phyloP scores from a whole-genome alignment of 2,888 invertebrate species.

The Dione vanillae region DNA sequence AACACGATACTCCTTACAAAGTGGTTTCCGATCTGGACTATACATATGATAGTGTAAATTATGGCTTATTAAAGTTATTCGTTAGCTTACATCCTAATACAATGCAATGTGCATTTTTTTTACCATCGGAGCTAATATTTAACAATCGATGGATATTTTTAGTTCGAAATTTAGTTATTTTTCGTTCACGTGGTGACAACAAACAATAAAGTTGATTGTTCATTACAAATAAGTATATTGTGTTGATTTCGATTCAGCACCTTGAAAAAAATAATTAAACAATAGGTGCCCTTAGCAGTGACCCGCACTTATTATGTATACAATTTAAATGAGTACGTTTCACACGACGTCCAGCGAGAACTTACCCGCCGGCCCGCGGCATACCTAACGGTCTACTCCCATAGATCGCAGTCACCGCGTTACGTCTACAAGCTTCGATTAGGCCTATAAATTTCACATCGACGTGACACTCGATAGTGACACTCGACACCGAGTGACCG shows the following conservation, averaged over 20 bases:
- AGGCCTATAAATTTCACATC: conserved; percentile 74
- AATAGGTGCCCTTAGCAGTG: conserved; percentile 64
- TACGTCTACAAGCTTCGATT: conserved; percentile 64
- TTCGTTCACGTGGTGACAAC: neutral
- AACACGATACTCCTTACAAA: conserved; percentile 33
- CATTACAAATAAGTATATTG: conserved; percentile 19
- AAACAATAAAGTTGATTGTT: neutral
- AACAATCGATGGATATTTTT: neutral
- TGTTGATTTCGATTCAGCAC: conserved; percentile 21
- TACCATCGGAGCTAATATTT: neutral
- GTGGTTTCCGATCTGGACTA: conserved; percentile 32
- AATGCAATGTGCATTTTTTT: neutral
- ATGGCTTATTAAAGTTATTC: conserved; percentile 32
- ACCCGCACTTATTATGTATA: conserved; percentile 68
- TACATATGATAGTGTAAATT: conserved; percentile 39
- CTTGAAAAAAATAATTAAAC: conserved; percentile 42
- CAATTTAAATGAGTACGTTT: conserved; percentile 75
- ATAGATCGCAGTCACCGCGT: conserved; percentile 57
- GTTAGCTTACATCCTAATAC: conserved; percentile 20
- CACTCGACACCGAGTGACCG: conserved; percentile 74
- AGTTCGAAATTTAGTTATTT: neutral
- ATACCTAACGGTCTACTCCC: conserved; percentile 60
- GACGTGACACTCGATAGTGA: conserved; percentile 56
- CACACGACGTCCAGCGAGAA: conserved; percentile 70
- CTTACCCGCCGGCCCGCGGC: conserved; percentile 49